These are phyloP conservation scores for Dipodomys merriami DNA, from an alignment of 2,113 vertebrate genomes.

Conservation along the genomic window DNA sequence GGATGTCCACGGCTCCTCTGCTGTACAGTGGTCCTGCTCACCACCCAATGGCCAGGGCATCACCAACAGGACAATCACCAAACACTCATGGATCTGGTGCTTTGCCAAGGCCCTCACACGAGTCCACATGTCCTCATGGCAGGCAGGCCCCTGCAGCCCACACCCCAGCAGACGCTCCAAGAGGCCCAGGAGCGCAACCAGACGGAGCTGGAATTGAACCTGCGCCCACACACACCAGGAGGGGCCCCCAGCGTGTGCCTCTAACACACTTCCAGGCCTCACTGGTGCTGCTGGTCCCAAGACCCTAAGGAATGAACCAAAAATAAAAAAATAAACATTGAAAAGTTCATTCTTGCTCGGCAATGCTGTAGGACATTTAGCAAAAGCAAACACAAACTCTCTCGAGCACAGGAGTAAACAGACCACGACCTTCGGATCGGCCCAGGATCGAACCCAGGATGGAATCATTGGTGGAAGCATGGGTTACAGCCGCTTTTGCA, in stretches of 20 bases:
- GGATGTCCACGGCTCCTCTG: not conserved
- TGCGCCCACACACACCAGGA: not conserved
- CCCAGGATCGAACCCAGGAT: not conserved
- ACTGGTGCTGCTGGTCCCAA: not conserved
- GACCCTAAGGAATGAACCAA: not conserved
- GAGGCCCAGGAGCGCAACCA: too few relatives aligned
- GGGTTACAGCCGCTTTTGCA: not conserved
- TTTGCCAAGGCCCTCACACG: too few relatives aligned
- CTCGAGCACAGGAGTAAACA: not conserved
- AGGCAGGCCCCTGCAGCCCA: too few relatives aligned
- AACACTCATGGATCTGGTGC: too few relatives aligned
- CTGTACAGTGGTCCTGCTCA: not conserved
- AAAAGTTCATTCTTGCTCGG: not conserved
- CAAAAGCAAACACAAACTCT: slow-evolving; percentile 57
- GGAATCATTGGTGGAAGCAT: not conserved
- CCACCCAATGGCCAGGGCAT: not conserved
- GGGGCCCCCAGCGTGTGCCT: not conserved
- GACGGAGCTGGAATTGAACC: too few relatives aligned
- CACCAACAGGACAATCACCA: too few relatives aligned
- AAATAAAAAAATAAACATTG: not conserved
- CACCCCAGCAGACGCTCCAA: too few relatives aligned
- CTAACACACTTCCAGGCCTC: not conserved
- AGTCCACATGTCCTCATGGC: too few relatives aligned
- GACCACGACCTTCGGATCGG: not conserved
- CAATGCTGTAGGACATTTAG: slow-evolving; percentile 3